phyloP scores from a whole-genome alignment of 2,113 vertebrate genomes.

The Myrmophylax atrothorax region DNA sequence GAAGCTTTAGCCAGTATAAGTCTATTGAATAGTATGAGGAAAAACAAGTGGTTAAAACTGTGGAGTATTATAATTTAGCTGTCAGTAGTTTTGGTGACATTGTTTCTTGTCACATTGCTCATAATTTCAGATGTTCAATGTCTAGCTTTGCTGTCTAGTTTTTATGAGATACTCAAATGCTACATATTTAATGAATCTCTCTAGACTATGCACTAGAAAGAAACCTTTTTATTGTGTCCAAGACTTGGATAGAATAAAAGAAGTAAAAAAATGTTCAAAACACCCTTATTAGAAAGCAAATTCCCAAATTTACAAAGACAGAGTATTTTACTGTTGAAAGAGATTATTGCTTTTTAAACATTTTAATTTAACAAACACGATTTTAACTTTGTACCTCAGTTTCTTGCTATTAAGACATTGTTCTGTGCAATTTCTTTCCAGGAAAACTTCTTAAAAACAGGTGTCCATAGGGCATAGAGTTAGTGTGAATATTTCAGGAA shows the following conservation, averaged over 20 bases:
- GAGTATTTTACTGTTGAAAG: not conserved
- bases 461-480: not conserved
- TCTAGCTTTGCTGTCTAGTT: not conserved
- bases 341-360: not conserved
- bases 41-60: not conserved
- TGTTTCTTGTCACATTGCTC: not conserved
- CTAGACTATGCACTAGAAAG: not conserved
- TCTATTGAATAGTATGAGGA: not conserved
- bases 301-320: not conserved
- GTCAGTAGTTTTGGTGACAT: not conserved
- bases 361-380: not conserved
- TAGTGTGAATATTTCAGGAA: not conserved
- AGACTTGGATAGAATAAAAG: not conserved
- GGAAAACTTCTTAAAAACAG: not conserved
- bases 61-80: not conserved
- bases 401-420: not conserved
- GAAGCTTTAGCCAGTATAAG: not conserved
- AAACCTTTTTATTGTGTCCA: not conserved
- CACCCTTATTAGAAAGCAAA: not conserved
- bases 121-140: not conserved
- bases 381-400: not conserved
- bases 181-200: slow-evolving; percentile 17
- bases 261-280: not conserved
- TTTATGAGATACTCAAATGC: slow-evolving; percentile 25
- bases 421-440: not conserved